Conservation (phyloP, 1,140 invertebrate species). For the Pissodes strobi region DNA sequence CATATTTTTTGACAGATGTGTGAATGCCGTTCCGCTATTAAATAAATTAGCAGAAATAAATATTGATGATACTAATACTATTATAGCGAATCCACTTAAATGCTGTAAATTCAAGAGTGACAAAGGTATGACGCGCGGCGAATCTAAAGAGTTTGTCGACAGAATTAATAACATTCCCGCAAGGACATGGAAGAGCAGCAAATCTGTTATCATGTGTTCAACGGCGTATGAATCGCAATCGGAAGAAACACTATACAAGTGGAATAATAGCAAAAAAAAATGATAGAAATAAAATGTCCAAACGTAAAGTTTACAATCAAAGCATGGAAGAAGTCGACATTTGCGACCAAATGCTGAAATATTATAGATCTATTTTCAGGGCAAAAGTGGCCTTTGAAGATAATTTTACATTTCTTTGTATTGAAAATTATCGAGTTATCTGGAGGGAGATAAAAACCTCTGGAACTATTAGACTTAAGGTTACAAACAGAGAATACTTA, state of each 20-base stretch:
- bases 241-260: not conserved
- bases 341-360: too few species aligned
- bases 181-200: not conserved
- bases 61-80: not conserved
- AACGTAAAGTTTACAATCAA: not conserved
- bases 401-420: not conserved
- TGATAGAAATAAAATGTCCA: not conserved
- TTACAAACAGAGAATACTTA: too few species aligned
- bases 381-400: not conserved
- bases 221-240: not conserved
- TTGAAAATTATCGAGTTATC: not conserved
- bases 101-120: too few species aligned
- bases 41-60: too few species aligned
- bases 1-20: not conserved
- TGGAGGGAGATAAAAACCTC: not conserved
- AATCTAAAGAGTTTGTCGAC: too few species aligned
- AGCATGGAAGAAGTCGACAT: not conserved
- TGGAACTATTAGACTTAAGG: not conserved
- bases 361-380: not conserved
- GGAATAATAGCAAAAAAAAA: too few species aligned
- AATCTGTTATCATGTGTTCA: too few species aligned
- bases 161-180: not conserved
- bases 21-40: not conserved
- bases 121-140: not conserved
- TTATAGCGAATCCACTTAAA: not conserved